Percentiles rank a stretch among this genome's conserved stretches.
phyloP scores from a whole-genome alignment of 1,140 invertebrate species.

The Aphidius gifuensis region DNA sequence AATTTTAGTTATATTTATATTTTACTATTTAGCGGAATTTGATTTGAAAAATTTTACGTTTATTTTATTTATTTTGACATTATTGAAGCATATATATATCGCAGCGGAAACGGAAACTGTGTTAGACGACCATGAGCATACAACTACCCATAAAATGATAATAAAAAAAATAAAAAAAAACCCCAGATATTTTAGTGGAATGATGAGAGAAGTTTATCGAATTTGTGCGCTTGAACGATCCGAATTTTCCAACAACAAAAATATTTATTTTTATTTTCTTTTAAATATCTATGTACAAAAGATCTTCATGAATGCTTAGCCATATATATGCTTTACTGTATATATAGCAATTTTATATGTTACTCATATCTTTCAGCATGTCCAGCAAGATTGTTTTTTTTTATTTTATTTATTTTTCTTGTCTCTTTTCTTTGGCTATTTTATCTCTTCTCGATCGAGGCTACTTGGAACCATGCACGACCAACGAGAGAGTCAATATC shows the following conservation, averaged over 20 bases:
- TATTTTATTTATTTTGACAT: too few relatives aligned
- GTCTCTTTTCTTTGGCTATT: constrained; percentile 42
- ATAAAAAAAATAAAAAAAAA: not conserved
- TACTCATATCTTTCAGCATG: constrained; percentile 5
- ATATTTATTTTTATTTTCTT: constrained; percentile 37
- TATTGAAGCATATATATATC: constrained; percentile 18
- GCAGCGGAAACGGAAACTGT: constrained; percentile 39
- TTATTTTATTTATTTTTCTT: constrained; percentile 22
- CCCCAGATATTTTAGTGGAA: not conserved
- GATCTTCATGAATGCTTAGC: too few relatives aligned
- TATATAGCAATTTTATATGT: too few relatives aligned
- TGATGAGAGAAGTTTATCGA: constrained; percentile 45
- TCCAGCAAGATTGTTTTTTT: constrained; percentile 5
- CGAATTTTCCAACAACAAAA: constrained; percentile 39
- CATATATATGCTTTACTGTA: not conserved
- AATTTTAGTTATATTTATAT: too few relatives aligned
- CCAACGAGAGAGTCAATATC: constrained; percentile 16
- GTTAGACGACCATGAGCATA: constrained; percentile 29
- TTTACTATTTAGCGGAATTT: too few relatives aligned
- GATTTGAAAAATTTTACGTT: too few relatives aligned
- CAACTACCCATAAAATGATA: too few relatives aligned
- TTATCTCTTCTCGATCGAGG: constrained; percentile 19
- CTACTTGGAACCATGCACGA: constrained; percentile 19
- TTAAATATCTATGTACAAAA: not conserved
- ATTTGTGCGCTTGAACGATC: constrained; percentile 44